Percentiles rank a stretch among this genome's conserved stretches.
These are phyloP conservation scores for Semotilus atromaculatus DNA, from an alignment of 2,797 vertebrate species.

Conservation along the genomic window DNA sequence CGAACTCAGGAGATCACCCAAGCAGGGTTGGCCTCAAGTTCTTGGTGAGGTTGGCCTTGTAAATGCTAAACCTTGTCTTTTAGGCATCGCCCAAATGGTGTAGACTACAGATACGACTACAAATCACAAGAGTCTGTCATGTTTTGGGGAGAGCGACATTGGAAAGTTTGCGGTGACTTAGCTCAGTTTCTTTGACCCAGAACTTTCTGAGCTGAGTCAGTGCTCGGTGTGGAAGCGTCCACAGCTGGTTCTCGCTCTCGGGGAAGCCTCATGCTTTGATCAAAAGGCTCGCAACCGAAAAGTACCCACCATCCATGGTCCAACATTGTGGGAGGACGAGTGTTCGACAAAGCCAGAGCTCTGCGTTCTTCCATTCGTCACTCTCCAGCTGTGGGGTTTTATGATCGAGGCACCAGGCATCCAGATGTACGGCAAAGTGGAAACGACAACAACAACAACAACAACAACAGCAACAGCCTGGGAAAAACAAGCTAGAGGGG, in stretches of 20 bases:
- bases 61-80: background rate
- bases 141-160: background rate
- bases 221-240: background rate
- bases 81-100: background rate
- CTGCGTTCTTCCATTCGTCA: conserved; percentile 10
- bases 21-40: background rate
- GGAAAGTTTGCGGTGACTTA: background rate
- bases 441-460: conserved; percentile 35
- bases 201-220: conserved; percentile 21
- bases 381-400: conserved; percentile 34
- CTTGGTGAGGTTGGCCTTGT: background rate
- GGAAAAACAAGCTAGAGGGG: conserved; percentile 30
- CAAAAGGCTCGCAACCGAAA: conserved; percentile 31
- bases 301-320: conserved; percentile 3
- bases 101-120: too few relatives aligned
- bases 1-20: background rate
- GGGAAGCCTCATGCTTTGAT: conserved; percentile 44
- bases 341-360: background rate
- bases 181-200: background rate
- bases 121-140: background rate
- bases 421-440: conserved; percentile 29
- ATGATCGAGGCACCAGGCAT: conserved; percentile 15
- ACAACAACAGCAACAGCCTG: conserved; percentile 24
- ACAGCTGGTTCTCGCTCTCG: conserved; percentile 32
- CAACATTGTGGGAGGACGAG: background rate